Conservation (phyloP, 2,113 vertebrate species). For the Archilochus colubris region DNA sequence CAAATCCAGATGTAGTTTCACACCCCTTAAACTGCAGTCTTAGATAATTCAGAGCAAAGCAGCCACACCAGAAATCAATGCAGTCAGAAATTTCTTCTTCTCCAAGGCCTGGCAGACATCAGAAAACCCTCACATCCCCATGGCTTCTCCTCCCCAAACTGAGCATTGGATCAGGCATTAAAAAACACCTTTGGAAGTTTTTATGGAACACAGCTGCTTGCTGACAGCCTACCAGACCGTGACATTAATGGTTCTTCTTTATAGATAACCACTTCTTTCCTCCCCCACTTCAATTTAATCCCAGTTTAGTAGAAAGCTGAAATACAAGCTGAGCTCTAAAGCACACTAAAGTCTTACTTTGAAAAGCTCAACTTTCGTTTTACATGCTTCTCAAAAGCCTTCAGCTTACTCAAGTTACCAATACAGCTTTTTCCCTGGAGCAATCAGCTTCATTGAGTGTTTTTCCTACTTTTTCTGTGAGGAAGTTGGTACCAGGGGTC, state of each 20-base stretch:
- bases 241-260: background rate
- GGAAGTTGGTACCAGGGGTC: background rate
- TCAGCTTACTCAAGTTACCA: background rate
- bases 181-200: background rate
- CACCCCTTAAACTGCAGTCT: background rate
- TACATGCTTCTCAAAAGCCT: background rate
- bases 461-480: background rate
- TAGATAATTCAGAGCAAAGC: background rate
- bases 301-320: background rate
- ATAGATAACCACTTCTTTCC: background rate
- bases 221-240: background rate
- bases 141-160: background rate
- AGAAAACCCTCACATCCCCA: background rate
- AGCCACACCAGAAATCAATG: background rate
- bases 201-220: background rate
- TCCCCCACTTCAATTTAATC: background rate
- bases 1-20: background rate
- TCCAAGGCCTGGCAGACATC: background rate
- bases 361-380: background rate
- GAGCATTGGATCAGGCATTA: background rate
- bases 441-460: accelerated
- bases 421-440: accelerated
- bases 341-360: background rate
- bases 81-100: background rate
- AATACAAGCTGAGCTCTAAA: background rate